Evolutionary conservation across 2,888 invertebrate genomes (phyloP).

Genomic region (Galerucella nymphaeae): DNA sequence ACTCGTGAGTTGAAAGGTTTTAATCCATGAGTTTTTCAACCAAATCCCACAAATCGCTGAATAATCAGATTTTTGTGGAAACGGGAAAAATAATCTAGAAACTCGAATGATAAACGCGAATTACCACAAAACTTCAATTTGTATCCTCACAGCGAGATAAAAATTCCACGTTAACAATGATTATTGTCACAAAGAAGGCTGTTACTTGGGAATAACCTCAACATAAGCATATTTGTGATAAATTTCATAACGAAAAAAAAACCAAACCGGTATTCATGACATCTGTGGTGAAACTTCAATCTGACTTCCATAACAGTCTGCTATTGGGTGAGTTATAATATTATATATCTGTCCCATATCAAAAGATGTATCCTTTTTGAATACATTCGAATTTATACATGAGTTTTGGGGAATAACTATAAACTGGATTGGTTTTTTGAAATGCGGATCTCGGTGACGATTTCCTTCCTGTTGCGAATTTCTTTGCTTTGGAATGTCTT

Average conservation of each 20-base stretch:
- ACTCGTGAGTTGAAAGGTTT: no score
- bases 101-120: background rate
- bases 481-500: constrained; percentile 25
- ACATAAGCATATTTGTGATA: no score
- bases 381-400: constrained; percentile 42
- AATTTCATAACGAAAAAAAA: no score
- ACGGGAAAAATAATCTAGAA: background rate
- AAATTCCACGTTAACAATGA: constrained; percentile 12
- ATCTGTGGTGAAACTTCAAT: no score
- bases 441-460: constrained; percentile 34
- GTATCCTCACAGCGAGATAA: background rate
- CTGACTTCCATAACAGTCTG: constrained; percentile 34
- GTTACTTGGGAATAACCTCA: background rate
- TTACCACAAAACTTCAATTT: background rate
- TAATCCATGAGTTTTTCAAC: no score
- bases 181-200: constrained; percentile 12
- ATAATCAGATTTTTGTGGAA: no score
- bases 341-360: constrained; percentile 37
- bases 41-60: no score
- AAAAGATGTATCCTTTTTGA: constrained; percentile 34
- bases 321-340: constrained; percentile 39
- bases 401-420: constrained; percentile 39
- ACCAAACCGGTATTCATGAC: no score
- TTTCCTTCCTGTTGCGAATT: constrained; percentile 36
- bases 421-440: constrained; percentile 39